Conservation (phyloP, 2,888 invertebrate genomes). For the Oscheius sp. region DNA sequence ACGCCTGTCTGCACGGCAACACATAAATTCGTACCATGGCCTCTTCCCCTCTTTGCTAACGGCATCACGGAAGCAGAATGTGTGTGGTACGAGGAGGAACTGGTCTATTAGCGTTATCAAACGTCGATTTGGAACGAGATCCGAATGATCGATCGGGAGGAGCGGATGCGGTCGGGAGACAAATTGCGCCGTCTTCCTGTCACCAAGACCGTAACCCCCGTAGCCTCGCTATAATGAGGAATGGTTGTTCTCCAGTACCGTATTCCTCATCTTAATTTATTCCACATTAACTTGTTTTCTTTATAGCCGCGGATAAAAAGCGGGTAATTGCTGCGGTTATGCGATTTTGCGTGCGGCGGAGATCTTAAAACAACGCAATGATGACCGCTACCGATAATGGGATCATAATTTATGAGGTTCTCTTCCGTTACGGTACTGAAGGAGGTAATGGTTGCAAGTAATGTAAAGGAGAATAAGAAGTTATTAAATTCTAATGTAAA, state of each 20-base stretch:
- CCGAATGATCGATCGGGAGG: conserved; percentile 37
- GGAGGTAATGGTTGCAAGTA: background rate
- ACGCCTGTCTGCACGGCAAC: too few relatives aligned
- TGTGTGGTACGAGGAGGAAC: conserved; percentile 33
- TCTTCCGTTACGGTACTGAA: background rate
- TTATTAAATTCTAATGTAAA: too few relatives aligned
- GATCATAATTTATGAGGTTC: conserved; percentile 25
- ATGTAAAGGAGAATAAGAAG: background rate
- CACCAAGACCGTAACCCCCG: conserved; percentile 34
- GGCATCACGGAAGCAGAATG: conserved; percentile 33
- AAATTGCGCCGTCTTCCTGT: conserved; percentile 31
- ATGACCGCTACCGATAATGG: conserved; percentile 21
- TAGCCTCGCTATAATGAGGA: conserved; percentile 26
- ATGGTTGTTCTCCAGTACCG: background rate
- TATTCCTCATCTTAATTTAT: conserved; percentile 8
- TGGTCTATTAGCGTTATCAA: conserved; percentile 37
- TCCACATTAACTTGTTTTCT: background rate
- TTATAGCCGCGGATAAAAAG: background rate
- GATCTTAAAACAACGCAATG: conserved; percentile 31
- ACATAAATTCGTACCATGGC: background rate
- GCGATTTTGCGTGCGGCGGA: conserved; percentile 15
- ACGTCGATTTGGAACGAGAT: conserved; percentile 38
- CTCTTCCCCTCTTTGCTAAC: background rate
- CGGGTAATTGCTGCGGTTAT: background rate
- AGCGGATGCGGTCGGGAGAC: conserved; percentile 36